Conservation (phyloP, 2,113 vertebrate species). For the Mystacornis crossleyi region DNA sequence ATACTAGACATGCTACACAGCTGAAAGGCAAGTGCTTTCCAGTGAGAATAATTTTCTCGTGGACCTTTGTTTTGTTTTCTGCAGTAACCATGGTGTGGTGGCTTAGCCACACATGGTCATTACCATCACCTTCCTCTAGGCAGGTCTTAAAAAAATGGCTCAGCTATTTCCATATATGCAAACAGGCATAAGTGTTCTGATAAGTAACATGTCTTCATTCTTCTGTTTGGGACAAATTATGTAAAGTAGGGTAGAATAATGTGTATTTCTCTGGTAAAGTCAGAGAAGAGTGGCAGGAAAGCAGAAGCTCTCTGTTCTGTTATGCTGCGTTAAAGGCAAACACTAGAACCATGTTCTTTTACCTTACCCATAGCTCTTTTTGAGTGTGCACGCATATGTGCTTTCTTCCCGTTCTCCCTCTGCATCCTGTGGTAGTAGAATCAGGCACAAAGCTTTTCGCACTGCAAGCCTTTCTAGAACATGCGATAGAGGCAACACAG, state of each 20-base stretch:
- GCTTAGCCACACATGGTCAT: not conserved
- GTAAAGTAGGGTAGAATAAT: not conserved
- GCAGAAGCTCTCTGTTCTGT: not conserved
- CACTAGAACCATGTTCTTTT: not conserved
- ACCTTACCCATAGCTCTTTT: not conserved
- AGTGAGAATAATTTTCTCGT: not conserved
- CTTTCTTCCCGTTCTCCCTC: not conserved
- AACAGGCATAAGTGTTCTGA: not conserved
- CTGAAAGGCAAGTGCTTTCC: not conserved
- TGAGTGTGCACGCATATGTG: fast-evolving
- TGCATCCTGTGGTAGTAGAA: not conserved
- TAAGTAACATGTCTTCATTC: not conserved
- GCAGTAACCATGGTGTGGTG: not conserved
- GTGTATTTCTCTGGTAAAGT: not conserved
- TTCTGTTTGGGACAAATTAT: not conserved
- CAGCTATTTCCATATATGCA: not conserved
- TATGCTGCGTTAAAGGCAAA: not conserved
- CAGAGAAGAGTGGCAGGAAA: not conserved
- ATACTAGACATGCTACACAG: fast-evolving
- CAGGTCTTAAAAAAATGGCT: not conserved
- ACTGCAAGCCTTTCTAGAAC: not conserved
- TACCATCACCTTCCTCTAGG: not conserved
- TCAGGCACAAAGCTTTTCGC: not conserved
- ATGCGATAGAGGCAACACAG: not conserved
- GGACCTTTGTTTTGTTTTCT: not conserved